These are phyloP conservation scores for Hypocryptadius cinnamomeus DNA, from an alignment of 2,113 vertebrate genomes.

Conservation along the genomic window DNA sequence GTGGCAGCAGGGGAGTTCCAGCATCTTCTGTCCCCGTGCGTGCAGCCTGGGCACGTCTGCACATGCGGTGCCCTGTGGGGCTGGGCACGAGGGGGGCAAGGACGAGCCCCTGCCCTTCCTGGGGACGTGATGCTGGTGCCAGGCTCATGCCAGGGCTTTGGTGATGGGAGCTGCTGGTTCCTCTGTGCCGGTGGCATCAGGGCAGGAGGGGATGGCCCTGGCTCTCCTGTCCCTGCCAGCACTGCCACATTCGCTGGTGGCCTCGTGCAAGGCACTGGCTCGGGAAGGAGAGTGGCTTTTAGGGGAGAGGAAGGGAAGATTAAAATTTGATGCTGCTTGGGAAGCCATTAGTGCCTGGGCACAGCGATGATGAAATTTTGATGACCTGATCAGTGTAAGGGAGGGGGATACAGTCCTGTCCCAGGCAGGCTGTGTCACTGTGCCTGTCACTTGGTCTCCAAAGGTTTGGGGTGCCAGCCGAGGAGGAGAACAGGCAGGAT, in stretches of 20 bases:
- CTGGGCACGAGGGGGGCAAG: rapidly evolving
- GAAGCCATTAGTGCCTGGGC: constrained; percentile 61
- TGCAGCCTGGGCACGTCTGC: background rate
- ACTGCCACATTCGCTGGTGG: background rate
- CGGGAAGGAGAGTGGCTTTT: constrained; percentile 22
- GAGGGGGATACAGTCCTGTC: background rate
- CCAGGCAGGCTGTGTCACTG: background rate
- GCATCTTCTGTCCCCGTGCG: background rate
- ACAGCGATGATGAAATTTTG: constrained; percentile 54
- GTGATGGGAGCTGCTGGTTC: background rate
- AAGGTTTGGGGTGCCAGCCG: background rate
- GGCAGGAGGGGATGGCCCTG: background rate
- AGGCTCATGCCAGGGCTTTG: rapidly evolving
- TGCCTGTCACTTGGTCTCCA: background rate
- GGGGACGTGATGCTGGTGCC: background rate
- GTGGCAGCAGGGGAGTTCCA: background rate
- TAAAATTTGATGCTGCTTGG: constrained; percentile 60
- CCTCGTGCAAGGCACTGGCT: background rate
- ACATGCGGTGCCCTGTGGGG: rapidly evolving
- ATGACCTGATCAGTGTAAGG: constrained; percentile 12
- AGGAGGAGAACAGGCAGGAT: background rate
- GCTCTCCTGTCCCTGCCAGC: background rate
- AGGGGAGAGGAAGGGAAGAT: constrained; percentile 4
- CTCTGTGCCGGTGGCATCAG: background rate
- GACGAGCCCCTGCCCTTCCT: background rate